phyloP scores from a whole-genome alignment of 2,888 invertebrate genomes.

The Netelia virgata region DNA sequence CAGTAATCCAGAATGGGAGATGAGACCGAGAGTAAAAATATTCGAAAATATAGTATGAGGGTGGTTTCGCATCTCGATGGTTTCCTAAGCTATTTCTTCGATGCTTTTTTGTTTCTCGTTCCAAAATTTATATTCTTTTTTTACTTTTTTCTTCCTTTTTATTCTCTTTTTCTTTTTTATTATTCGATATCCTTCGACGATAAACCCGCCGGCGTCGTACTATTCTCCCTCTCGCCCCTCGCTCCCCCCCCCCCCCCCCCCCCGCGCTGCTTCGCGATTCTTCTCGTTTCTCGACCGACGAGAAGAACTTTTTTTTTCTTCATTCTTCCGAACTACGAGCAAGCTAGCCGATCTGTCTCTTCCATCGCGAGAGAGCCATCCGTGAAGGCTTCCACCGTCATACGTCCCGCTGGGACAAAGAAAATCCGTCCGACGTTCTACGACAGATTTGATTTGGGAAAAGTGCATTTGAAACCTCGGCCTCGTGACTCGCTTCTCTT shows the following conservation, averaged over 20 bases:
- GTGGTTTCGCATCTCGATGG: neutral
- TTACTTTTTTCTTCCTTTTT: slow-evolving; percentile 25
- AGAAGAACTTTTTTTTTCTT: slow-evolving; percentile 4
- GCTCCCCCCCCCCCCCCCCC: neutral
- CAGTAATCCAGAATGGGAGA: neutral
- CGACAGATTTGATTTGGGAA: slow-evolving; percentile 61
- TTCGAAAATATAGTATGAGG: slow-evolving; percentile 2
- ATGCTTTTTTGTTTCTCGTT: slow-evolving; percentile 13
- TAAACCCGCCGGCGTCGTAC: slow-evolving; percentile 27
- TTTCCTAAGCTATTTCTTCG: neutral
- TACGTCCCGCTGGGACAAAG: slow-evolving; percentile 38
- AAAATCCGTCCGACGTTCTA: slow-evolving; percentile 42
- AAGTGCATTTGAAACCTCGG: slow-evolving; percentile 58
- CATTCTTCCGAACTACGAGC: neutral
- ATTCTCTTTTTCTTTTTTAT: neutral
- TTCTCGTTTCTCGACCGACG: slow-evolving; percentile 1
- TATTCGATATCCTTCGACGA: neutral
- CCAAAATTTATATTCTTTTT: slow-evolving; percentile 21
- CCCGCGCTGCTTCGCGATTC: neutral
- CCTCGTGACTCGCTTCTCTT: slow-evolving; percentile 31
- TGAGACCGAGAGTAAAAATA: slow-evolving; percentile 5
- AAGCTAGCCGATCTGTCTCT: slow-evolving; percentile 35
- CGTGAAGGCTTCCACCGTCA: slow-evolving; percentile 8
- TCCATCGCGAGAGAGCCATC: slow-evolving; percentile 11
- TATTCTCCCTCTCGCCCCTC: slow-evolving; percentile 12